Evolutionary conservation across 2,113 vertebrate genomes (phyloP), one percentile per base, ranked within the genome.

Genomic region (Poeciliopsis prolifica): DNA sequence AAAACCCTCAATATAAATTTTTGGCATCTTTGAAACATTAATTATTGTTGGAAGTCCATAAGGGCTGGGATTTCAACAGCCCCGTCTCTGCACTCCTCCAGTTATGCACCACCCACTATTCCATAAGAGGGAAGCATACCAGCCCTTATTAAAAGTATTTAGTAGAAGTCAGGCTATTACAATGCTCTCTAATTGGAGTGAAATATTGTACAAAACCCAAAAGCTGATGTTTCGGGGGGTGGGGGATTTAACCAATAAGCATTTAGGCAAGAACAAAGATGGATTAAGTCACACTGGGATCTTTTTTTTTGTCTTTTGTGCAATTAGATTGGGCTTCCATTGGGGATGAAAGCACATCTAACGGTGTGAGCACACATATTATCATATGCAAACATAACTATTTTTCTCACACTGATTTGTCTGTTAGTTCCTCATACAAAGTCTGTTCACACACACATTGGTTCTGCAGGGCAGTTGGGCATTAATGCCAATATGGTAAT

Each of bases 401-500:
- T 58, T 58, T 58, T 58, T 58, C 9, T 58, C 51, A n/a, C 70
- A 75, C 70, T 73, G 30, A 28, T 35, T 75, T 67, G 44, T 40
- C 54, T 72, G 58, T 33, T 63, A 54, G 2, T 26, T 61, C 72
- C 31, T 72, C 62, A 51, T 58, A 63, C 70, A 72, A 31, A 28
- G 6, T 17, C 22, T 35, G 13, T 19, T 65, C 62, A 13, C 33
- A 44, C 15, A 62, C 78, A 48, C 40, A 76, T 58, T 35, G 74
- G 74, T 83, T 81, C 83, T 80, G 42, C 51, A 77, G 69, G 77
- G 75, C 81, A 85, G 72, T 72, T 61, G 28, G 54, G 70, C 82
- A 73, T 48, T 29, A 74, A 80, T 76, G 79, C 86, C 83, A 63
- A 85, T 88, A 85, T 88, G 85, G 26, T 91, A 91, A 91, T 92